phyloP scores from a whole-genome alignment of 2,888 invertebrate genomes.

The Mythimna impura region DNA sequence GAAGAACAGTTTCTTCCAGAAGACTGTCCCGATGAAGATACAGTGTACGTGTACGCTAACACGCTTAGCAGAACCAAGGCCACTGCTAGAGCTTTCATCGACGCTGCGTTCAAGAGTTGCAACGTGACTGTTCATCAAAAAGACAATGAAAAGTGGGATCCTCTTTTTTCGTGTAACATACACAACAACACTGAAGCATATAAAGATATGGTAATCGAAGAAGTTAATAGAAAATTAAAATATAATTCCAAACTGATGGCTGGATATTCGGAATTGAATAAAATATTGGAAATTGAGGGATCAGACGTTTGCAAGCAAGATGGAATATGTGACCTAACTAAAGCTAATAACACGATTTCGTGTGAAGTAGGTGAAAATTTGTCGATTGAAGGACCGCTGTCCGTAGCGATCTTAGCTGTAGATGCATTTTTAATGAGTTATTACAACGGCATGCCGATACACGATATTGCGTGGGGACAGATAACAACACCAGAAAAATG shows the following conservation, averaged over 20 bases:
- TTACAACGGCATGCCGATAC: slow-evolving; percentile 41
- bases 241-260: slow-evolving; percentile 31
- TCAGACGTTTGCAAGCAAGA: slow-evolving; percentile 52
- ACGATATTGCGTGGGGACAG: slow-evolving; percentile 59
- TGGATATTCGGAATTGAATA: slow-evolving; percentile 43
- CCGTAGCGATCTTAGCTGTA: slow-evolving; percentile 14
- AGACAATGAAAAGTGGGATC: slow-evolving; percentile 19
- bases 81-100: slow-evolving; percentile 47
- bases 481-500: slow-evolving; percentile 43
- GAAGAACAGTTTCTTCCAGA: slow-evolving; percentile 42
- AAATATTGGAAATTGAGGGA: slow-evolving; percentile 49
- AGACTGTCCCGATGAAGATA: slow-evolving; percentile 48
- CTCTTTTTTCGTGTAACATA: slow-evolving; percentile 30
- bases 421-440: slow-evolving; percentile 54
- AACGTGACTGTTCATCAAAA: slow-evolving; percentile 32
- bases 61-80: slow-evolving; percentile 23
- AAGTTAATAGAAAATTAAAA: slow-evolving; percentile 34
- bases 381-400: slow-evolving; percentile 17
- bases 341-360: slow-evolving; percentile 30
- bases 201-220: slow-evolving; percentile 28
- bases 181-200: slow-evolving; percentile 35
- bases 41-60: slow-evolving; percentile 45
- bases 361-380: slow-evolving; percentile 12
- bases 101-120: slow-evolving; percentile 42
- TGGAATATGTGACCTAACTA: slow-evolving; percentile 52